phyloP scores from a whole-genome alignment of 1,140 invertebrate genomes.

The Calliphora vicina region DNA sequence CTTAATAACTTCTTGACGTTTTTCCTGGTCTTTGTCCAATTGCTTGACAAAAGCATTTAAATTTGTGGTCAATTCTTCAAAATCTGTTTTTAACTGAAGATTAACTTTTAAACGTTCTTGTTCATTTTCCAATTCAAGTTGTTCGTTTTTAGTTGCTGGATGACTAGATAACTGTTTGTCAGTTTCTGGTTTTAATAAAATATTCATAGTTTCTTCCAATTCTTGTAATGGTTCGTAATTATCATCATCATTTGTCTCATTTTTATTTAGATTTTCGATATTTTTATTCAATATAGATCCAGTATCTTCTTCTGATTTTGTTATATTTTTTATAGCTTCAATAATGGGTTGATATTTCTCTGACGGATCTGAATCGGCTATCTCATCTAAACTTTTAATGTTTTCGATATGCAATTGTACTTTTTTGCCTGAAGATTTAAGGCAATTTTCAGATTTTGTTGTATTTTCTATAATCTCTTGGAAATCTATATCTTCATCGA shows the following conservation, averaged over 20 bases:
- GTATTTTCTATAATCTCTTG: too few relatives aligned
- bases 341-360: background rate
- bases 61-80: constrained; percentile 45
- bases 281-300: background rate
- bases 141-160: too few relatives aligned
- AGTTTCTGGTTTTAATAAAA: background rate
- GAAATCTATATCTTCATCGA: background rate
- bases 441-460: too few relatives aligned
- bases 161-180: too few relatives aligned
- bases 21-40: constrained; percentile 22
- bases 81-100: constrained; percentile 45
- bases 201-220: constrained; percentile 23
- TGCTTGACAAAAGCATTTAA: constrained; percentile 38
- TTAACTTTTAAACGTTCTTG: constrained; percentile 43
- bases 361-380: background rate
- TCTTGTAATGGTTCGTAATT: constrained; percentile 9
- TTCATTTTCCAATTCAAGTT: constrained; percentile 38
- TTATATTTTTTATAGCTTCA: background rate
- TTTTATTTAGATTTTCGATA: background rate
- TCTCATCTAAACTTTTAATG: too few relatives aligned
- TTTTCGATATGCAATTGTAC: too few relatives aligned
- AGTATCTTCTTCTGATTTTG: background rate
- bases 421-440: too few relatives aligned
- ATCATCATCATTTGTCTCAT: background rate
- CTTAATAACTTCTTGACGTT: background rate